These are phyloP conservation scores for Pomacea canaliculata DNA, from an alignment of 2,888 invertebrate genomes.

Conservation along the genomic window DNA sequence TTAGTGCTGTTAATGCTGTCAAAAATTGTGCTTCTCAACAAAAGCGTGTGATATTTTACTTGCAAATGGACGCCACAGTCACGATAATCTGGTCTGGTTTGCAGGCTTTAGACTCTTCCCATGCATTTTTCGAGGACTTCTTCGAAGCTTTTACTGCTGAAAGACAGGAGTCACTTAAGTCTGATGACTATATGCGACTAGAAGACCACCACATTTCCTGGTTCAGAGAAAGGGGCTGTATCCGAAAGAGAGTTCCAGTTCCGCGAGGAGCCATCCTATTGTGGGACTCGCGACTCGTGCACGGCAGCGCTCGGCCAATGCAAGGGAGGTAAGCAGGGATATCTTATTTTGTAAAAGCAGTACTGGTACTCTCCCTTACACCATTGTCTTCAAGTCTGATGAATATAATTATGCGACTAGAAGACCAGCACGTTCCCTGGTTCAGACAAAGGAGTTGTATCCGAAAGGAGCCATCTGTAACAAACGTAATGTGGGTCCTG, in stretches of 20 bases:
- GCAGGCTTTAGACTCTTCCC: too few species aligned
- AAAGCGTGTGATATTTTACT: too few species aligned
- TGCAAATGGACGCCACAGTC: too few species aligned
- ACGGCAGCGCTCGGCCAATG: constrained; percentile 55
- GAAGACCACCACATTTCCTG: constrained; percentile 29
- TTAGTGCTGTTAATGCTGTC: too few species aligned
- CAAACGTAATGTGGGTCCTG: too few species aligned
- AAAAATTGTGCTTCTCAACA: too few species aligned
- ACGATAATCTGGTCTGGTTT: too few species aligned
- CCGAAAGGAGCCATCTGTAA: constrained; percentile 51
- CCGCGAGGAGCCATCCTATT: constrained; percentile 61
- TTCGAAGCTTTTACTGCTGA: too few species aligned
- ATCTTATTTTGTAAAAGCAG: constrained; percentile 21
- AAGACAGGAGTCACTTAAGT: too few species aligned
- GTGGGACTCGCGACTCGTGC: constrained; percentile 62
- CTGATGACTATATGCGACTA: constrained; percentile 3
- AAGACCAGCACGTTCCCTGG: constrained; percentile 31
- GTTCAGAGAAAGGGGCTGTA: constrained; percentile 44
- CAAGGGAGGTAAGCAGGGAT: constrained; percentile 20
- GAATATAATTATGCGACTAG: neutral
- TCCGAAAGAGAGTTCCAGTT: constrained; percentile 47
- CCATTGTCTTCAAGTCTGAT: too few species aligned
- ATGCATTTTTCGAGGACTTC: too few species aligned
- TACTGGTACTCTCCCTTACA: neutral
- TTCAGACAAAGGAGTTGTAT: constrained; percentile 43